A percentile compares a stretch with the other conserved stretches of the same genome.
Conservation (phyloP, 2,888 invertebrate genomes). For the Plebejus anna region DNA sequence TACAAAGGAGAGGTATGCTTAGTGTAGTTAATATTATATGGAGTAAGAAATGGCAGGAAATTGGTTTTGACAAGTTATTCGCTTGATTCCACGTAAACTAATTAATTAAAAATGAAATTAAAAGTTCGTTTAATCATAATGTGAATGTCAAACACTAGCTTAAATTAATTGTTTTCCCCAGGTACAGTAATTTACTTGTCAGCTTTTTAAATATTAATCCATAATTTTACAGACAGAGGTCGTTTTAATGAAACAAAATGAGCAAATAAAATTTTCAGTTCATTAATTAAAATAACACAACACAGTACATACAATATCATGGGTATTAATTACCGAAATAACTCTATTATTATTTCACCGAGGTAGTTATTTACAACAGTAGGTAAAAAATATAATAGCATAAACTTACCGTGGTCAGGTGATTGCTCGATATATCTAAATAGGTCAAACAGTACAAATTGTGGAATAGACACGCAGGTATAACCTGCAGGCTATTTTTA, state of each 20-base stretch:
- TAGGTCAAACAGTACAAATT: slow-evolving; percentile 72
- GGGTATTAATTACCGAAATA: not conserved
- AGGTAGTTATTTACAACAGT: not conserved
- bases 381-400: not conserved
- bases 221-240: not conserved
- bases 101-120: not conserved
- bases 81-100: not conserved
- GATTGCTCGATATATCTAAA: slow-evolving; percentile 78
- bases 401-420: slow-evolving; percentile 63
- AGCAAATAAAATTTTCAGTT: not conserved
- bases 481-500: slow-evolving; percentile 73
- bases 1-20: too few relatives aligned
- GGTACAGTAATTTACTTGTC: not conserved
- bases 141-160: not conserved
- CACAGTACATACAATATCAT: not conserved
- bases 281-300: not conserved
- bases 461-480: slow-evolving; percentile 70
- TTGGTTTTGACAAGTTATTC: not conserved
- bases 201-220: not conserved
- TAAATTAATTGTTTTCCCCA: not conserved
- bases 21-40: not conserved
- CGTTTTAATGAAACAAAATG: not conserved
- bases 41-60: not conserved
- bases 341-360: not conserved
- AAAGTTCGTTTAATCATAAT: not conserved